Base-by-base conservation (phyloP, 2,113 vertebrate species). In the Aix galericulata region DNA sequence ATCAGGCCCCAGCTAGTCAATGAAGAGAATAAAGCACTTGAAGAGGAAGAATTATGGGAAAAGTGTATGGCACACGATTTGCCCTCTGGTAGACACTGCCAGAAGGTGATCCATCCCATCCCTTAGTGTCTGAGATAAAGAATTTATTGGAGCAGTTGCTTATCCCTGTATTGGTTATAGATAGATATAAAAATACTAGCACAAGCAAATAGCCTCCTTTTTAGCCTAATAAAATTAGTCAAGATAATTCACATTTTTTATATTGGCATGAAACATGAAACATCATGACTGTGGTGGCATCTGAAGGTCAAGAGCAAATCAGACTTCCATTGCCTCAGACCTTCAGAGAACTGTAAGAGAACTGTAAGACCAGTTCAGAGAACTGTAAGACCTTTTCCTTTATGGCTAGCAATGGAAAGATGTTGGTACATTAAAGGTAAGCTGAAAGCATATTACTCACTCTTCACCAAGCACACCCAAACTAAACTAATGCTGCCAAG, bases 41-140 rank as follows among this genome's bases (percentile, higher is more conserved):
- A 79, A 73, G 20, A 67, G 18, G 36, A 23, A 53, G 46, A 26
- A 40, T 73, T 52, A 67, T 38, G 23, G 50, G 21, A 26, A 0
- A 1, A 8, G 16, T 53, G 4, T 13, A 53, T 17, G 3, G 8
- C 8, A 32, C 27, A 53, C 50, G 32, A 50, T 38, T 36, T 82
- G 4, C 6, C 18, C 10, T n/a, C 32, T 1, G 1, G 5, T 21
- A 64, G 42, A 29, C 22, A 25, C 48, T n/a, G 1, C 34, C 22
- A 21, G 42, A 59, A 87, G 23, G 48, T 29, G 56, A 48, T 36
- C 60, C 14, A 68, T 69, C 31, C 21, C 38, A 56, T 40, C 17
- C 21, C 15, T 56, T 68, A 21, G 4, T 9, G 14, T 32, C 26
- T 67, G 23, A 81, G 53, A n/a, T 5, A 44, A 2, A 67, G 7